Base-by-base conservation (phyloP, 2,113 vertebrate species). In the Lampris megalopsis region DNA sequence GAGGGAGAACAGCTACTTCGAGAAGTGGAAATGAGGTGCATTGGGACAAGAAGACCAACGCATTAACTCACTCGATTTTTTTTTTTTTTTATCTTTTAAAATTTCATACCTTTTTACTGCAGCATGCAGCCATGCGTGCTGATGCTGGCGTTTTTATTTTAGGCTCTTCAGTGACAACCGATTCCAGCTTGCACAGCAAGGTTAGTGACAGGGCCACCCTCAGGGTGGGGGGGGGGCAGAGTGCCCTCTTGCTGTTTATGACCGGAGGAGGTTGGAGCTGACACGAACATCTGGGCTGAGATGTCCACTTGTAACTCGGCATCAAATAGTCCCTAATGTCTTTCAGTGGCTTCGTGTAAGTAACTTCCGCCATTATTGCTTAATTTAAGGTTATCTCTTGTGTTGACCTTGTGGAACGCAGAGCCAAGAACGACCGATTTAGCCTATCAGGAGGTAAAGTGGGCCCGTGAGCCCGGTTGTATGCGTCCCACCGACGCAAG, bases 111-210 rank as follows among this genome's bases (percentile, higher is more conserved):
- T 72, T 80, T 24, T 70, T 49, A 56, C 52, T 56, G 71, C 70
- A 13, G 54, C 45, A 65, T 64, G 70, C 59, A 69, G 59, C 50
- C 6, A 52, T 80, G 77, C 50, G 6, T 85, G 82, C 86, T 80
- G 86, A 87, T 73, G 68, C 9, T n/a, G 42, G 43, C 50, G 42
- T 60, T 77, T 69, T 64, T 62, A 68, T 85, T 77, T 84, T 76
- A 81, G 75, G 40, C 76, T 67, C 54, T 63, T 71, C 66, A 56
- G 37, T 73, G 57, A 61, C 72, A 77, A 77, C 76, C 73, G 63
- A 75, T 71, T 68, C 43, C 4, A 49, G 57, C 8, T 76, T 75
- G 63, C 36, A 42, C 54, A 80, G 60, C 57, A 8, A 52, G 41
- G 48, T 24, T 36, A 37, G 53, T 45, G 56, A 13, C 24, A 70